Base-by-base conservation (phyloP, 2,113 vertebrate species). In the Menidia beryllina region DNA sequence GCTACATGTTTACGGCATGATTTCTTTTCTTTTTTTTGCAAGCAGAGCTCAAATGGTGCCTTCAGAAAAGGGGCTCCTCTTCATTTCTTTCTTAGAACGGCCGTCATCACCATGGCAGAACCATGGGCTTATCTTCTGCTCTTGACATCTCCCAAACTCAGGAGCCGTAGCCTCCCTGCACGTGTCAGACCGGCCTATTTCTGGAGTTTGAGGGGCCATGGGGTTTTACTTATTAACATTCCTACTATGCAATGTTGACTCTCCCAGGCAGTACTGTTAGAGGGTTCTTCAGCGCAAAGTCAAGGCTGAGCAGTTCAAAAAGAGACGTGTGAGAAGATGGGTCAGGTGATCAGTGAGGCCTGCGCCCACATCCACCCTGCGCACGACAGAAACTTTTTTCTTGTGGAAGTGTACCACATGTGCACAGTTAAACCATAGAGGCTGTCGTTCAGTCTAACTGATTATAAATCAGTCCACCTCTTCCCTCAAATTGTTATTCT, bases 151-250 rank as follows among this genome's bases (percentile, higher is more conserved):
- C 51, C 55, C 25, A 68, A 70, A 67, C 59, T 78, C 47, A 47
- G 38, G 43, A 74, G 75, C 56, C 54, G 20, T 25, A 45, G 21
- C 63, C 63, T 77, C 52, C 39, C 24, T 23, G 26, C 67, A 47
- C 14, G 8, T 77, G 72, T 70, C 63, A 75, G 56, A 34, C 43
- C 26, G 3, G 38, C 51, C 68, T 67, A 52, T 84, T 80, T 73
- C 49, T 79, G 57, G 52, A 45, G 39, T 77, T 68, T 71, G 53
- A 30, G 38, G 55, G 61, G 56, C 26, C 21, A 1, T 23, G 20
- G 36, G 48, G 49, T 75, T 82, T 63, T 34, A 43, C 72, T 83
- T 48, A 79, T 88, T 85, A 67, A 54, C 77, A 84, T 84, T 90
- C 75, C 53, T 59, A 41, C 75, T 55, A 45, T 79, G 64, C 76